phyloP scores from a whole-genome alignment of 2,888 invertebrate species.

The Sepiola atlantica region DNA sequence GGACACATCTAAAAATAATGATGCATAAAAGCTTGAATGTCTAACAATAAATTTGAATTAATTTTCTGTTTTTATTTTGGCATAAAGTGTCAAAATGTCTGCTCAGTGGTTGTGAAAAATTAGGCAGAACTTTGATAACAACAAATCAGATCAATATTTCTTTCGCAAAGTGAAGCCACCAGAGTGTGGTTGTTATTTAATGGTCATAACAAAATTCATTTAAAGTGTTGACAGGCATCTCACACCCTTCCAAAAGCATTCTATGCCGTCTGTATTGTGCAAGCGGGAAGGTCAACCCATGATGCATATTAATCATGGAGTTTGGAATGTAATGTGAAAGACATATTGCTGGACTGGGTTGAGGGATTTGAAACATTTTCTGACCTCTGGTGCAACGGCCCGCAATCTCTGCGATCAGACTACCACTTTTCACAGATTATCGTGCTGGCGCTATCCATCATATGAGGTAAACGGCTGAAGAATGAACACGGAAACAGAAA shows the following conservation, averaged over 20 bases:
- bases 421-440: not conserved
- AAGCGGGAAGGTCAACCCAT: not conserved
- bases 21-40: too few species aligned
- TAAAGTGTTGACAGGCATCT: not conserved
- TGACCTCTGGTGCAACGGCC: not conserved
- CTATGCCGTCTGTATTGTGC: too few species aligned
- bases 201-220: not conserved
- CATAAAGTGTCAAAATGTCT: too few species aligned
- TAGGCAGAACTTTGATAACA: not conserved
- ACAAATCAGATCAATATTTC: not conserved
- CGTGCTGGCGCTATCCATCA: not conserved
- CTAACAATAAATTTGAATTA: too few species aligned
- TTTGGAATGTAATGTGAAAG: not conserved
- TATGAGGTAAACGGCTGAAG: not conserved
- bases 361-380: slow-evolving; percentile 20
- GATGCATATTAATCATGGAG: not conserved
- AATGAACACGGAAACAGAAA: not conserved
- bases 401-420: not conserved
- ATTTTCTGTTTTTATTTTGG: too few species aligned
- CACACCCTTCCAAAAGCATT: not conserved
- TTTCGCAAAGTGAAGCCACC: not conserved
- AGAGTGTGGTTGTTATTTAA: not conserved
- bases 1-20: too few species aligned
- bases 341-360: not conserved
- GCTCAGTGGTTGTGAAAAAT: too few species aligned